Conservation (phyloP, 1,140 invertebrate genomes). For the Helicoverpa armigera region DNA sequence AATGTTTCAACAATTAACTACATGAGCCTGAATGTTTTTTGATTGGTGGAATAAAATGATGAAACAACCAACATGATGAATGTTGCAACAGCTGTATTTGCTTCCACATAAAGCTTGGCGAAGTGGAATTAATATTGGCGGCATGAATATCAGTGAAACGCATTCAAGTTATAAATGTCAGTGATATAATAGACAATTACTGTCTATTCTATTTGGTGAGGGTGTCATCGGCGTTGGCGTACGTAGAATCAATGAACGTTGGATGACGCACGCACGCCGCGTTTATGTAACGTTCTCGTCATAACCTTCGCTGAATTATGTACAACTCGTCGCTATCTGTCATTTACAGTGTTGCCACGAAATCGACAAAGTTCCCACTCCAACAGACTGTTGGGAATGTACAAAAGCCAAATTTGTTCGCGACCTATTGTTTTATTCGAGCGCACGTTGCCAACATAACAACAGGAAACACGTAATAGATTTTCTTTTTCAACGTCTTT, state of each 20-base stretch:
- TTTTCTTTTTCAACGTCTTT: conserved; percentile 5
- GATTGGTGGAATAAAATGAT: background rate
- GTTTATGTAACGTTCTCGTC: conserved; percentile 45
- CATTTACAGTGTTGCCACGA: conserved; percentile 35
- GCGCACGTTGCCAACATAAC: conserved; percentile 9
- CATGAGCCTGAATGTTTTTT: background rate
- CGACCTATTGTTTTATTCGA: background rate
- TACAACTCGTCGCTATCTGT: conserved; percentile 41
- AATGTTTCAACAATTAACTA: conserved; percentile 30
- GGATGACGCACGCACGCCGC: conserved; percentile 42
- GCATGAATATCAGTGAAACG: conserved; percentile 17
- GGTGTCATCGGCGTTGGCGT: conserved; percentile 36
- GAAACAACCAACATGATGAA: conserved; percentile 3
- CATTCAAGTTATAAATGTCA: conserved; percentile 5
- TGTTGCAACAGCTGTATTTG: background rate
- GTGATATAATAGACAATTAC: conserved; percentile 18
- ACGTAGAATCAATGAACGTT: conserved; percentile 32
- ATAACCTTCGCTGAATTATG: conserved; percentile 38
- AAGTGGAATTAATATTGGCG: background rate
- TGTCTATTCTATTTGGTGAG: conserved; percentile 36
- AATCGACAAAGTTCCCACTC: conserved; percentile 28
- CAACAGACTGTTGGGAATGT: background rate
- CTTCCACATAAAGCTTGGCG: conserved; percentile 4
- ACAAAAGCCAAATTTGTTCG: conserved; percentile 26
- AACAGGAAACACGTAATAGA: background rate